These are phyloP conservation scores for Neolamprologus multifasciatus DNA, from an alignment of 2,797 vertebrate species.

Conservation along the genomic window DNA sequence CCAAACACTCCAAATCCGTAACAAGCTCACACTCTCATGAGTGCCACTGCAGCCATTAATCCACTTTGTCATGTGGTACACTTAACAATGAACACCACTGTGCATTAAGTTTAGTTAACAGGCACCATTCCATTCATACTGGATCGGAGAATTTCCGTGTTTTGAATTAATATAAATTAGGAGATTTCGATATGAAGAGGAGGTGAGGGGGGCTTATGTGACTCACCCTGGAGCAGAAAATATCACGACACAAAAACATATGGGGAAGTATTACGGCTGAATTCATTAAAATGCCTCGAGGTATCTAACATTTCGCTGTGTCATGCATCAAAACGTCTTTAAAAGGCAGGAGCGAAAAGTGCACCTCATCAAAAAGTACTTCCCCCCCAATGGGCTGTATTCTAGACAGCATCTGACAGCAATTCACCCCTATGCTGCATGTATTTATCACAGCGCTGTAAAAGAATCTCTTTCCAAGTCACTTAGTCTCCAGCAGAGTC, in stretches of 20 bases:
- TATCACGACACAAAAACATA: constrained; percentile 30
- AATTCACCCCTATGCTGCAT: constrained; percentile 12
- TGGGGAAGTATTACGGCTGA: neutral
- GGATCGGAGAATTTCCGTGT: constrained; percentile 11
- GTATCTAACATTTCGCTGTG: constrained; percentile 29
- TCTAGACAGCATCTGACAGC: constrained; percentile 26
- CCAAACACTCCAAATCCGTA: constrained; percentile 29
- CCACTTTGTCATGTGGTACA: constrained; percentile 22
- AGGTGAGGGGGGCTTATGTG: neutral
- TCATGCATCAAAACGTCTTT: constrained; percentile 50
- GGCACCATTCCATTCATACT: neutral
- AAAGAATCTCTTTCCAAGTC: constrained; percentile 24
- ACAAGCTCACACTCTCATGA: constrained; percentile 26
- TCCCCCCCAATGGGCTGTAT: constrained; percentile 8
- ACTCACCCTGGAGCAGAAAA: neutral
- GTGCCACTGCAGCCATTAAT: constrained; percentile 27
- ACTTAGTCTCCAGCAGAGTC: constrained; percentile 1
- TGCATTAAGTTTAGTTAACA: constrained; percentile 23
- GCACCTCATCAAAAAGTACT: constrained; percentile 47
- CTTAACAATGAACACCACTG: constrained; percentile 45
- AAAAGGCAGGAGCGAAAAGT: constrained; percentile 21
- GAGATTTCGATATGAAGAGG: neutral
- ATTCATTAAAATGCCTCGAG: constrained; percentile 30
- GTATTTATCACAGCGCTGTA: constrained; percentile 35
- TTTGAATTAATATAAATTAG: constrained; percentile 26